Conservation (phyloP, 2,113 vertebrate species). For the Hippocampus zosterae region DNA sequence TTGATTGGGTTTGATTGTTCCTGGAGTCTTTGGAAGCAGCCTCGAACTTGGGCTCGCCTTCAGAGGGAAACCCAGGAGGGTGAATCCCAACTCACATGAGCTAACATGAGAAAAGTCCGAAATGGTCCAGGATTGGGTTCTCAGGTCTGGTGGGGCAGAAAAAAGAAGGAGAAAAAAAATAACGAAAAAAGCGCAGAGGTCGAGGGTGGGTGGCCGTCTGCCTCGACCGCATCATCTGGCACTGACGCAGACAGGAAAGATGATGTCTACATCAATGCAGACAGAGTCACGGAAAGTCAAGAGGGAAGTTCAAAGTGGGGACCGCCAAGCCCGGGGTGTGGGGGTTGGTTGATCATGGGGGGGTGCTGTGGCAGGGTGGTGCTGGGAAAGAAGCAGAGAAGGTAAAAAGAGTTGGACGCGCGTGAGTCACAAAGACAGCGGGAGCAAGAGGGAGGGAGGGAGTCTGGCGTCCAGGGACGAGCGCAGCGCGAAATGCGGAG, state of each 20-base stretch:
- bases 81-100: too few species aligned
- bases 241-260: constrained; percentile 1
- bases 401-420: constrained; percentile 44
- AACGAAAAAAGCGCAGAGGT: background rate
- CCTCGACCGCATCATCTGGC: background rate
- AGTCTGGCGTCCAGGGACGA: constrained; percentile 3
- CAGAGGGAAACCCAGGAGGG: too few species aligned
- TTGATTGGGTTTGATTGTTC: too few species aligned
- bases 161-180: background rate
- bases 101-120: too few species aligned
- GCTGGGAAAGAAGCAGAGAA: constrained; percentile 13
- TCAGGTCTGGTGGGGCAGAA: background rate
- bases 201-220: background rate
- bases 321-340: background rate
- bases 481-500: constrained; percentile 13
- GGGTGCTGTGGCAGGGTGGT: background rate
- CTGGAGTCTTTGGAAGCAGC: too few species aligned
- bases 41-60: too few species aligned
- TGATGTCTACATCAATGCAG: background rate
- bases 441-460: constrained; percentile 23
- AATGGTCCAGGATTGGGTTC: too few species aligned
- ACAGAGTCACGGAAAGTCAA: background rate
- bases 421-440: constrained; percentile 40
- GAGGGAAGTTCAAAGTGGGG: constrained; percentile 5
- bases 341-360: too few species aligned